Percentiles rank a stretch among this genome's conserved stretches.
Conservation (phyloP, 2,888 invertebrate species). For the Willowsia nigromaculata region DNA sequence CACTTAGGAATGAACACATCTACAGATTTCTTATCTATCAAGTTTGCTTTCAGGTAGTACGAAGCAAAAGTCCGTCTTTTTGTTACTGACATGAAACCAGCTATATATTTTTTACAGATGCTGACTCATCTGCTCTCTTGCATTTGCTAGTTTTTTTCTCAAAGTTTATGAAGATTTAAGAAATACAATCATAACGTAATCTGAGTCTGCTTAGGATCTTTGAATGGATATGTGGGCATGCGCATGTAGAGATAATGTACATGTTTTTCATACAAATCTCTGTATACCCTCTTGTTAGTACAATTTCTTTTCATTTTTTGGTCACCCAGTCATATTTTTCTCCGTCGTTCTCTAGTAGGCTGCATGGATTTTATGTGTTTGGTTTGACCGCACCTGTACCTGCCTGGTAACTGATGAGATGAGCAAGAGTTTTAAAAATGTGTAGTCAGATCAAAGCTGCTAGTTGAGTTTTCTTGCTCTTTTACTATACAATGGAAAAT, state of each 20-base stretch:
- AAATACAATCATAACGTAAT: not conserved
- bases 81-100: constrained; percentile 7
- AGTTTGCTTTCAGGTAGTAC: not conserved
- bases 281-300: too few species aligned
- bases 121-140: constrained; percentile 21
- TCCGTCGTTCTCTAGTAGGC: not conserved
- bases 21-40: not conserved
- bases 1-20: too few species aligned
- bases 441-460: too few species aligned
- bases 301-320: not conserved
- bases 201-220: not conserved
- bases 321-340: not conserved
- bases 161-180: not conserved
- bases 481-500: too few species aligned
- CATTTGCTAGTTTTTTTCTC: not conserved
- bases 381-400: not conserved
- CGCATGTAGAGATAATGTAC: too few species aligned
- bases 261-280: too few species aligned
- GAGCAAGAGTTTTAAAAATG: too few species aligned
- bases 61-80: not conserved
- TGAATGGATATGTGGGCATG: not conserved
- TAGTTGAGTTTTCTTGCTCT: too few species aligned
- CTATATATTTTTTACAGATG: not conserved
- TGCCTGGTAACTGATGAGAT: not conserved
- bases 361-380: not conserved